phyloP scores from a whole-genome alignment of 1,140 invertebrate genomes.

The Trinorchestia longiramus region DNA sequence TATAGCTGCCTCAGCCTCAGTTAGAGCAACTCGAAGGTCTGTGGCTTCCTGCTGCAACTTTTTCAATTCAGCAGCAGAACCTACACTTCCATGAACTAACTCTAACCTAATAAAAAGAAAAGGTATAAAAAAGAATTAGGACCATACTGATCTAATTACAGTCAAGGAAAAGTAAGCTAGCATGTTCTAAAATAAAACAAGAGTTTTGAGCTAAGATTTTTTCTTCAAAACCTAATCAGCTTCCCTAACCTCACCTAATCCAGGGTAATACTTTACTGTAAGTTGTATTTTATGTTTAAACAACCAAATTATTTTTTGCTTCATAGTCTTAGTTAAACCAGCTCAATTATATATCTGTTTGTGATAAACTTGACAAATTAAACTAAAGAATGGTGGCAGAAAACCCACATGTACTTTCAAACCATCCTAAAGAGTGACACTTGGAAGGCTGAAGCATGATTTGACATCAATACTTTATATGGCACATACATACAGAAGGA shows the following conservation, averaged over 20 bases:
- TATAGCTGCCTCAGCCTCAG: slow-evolving; percentile 22
- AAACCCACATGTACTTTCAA: too few species aligned
- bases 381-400: too few species aligned
- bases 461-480: neutral
- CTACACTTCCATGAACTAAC: neutral
- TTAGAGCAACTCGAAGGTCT: slow-evolving; percentile 15
- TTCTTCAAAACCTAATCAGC: neutral
- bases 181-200: neutral
- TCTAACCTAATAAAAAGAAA: neutral
- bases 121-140: neutral
- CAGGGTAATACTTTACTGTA: neutral
- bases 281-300: too few species aligned
- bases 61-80: neutral
- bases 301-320: neutral
- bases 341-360: neutral
- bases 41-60: neutral
- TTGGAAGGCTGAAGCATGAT: too few species aligned
- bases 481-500: neutral
- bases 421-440: too few species aligned
- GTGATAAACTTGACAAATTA: neutral
- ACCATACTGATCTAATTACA: neutral
- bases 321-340: neutral
- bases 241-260: neutral
- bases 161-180: neutral
- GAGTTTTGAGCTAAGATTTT: neutral